Percentiles rank a stretch among this genome's conserved stretches.
Evolutionary conservation across 2,797 vertebrate species (phyloP).

Genomic region (Schizothorax lantsangensis): DNA sequence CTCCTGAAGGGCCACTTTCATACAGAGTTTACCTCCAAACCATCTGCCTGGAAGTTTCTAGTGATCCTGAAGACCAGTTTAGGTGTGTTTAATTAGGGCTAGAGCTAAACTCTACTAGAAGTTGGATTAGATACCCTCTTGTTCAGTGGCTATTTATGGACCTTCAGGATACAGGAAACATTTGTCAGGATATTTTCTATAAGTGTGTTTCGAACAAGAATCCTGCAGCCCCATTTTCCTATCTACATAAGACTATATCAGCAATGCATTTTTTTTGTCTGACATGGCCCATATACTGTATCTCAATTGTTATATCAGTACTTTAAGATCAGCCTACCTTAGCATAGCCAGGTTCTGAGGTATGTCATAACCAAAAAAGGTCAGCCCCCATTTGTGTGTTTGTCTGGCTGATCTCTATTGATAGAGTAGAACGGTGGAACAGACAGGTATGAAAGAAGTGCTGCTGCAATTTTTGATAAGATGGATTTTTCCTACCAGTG

Average conservation of each 20-base stretch:
- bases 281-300: not conserved
- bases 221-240: constrained; percentile 10
- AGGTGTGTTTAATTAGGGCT: constrained; percentile 14
- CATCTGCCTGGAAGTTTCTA: not conserved
- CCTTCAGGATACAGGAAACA: constrained; percentile 36
- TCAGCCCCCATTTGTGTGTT: constrained; percentile 2
- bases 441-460: not conserved
- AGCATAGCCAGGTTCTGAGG: not conserved
- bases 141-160: not conserved
- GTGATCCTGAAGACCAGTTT: not conserved
- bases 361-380: constrained; percentile 19
- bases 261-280: not conserved
- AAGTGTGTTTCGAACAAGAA: not conserved
- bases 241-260: constrained; percentile 14
- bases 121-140: not conserved
- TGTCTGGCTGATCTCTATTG: constrained; percentile 21
- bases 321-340: not conserved
- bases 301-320: constrained; percentile 14
- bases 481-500: not conserved
- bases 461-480: constrained; percentile 1
- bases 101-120: not conserved
- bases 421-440: not conserved
- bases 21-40: not conserved
- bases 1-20: not conserved
- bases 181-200: constrained; percentile 11